Base-by-base conservation (phyloP, 2,888 invertebrate species). In the Pteria penguin region DNA sequence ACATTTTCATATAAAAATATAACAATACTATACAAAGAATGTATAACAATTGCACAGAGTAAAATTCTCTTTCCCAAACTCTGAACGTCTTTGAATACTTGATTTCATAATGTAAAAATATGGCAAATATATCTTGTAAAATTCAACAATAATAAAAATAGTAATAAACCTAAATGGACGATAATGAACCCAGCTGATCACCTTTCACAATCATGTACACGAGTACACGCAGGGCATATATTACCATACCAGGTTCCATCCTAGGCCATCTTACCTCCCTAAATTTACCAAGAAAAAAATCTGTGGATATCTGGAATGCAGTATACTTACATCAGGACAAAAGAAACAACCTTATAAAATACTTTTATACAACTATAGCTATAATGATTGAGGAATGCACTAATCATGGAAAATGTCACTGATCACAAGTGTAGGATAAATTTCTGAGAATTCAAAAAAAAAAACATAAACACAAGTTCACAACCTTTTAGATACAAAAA, bases 161-260 rank as follows among this genome's bases (percentile, higher is more conserved):
- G 45, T 45, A 45, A 45, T 18, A 45, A n/a, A 45, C 45, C 45
- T 45, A 62, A 63, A 68, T 66, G 57, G 57, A 68, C 24, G 68
- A 68, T 18, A 57, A 68, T 57, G 68, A 68, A 65, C 72, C 72
- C 58, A 66, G 66, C 60, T 57, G 66, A 81, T 80, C 84, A 86
- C 84, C 85, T 84, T 82, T 85, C 86, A 83, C 86, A 85, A 81
- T 82, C 84, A 83, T 84, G 54, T 32, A 62, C 36, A 29, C 22
- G 45, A 29, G 63, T 72, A 72, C 72, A 72, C 72, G 66, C 66
- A 66, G 72, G 72, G 72, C 72, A 72, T 71, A 71, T 63, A 63
- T 32, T 63, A 65, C 65, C 72, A 65, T 60, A 68, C 58, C 68
- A 68, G 68, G 68, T 31, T 58, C 63, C 55, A 57, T 33, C 11